These are phyloP conservation scores for Phaenicophaeus curvirostris DNA, from an alignment of 2,797 vertebrate genomes.

Conservation along the genomic window DNA sequence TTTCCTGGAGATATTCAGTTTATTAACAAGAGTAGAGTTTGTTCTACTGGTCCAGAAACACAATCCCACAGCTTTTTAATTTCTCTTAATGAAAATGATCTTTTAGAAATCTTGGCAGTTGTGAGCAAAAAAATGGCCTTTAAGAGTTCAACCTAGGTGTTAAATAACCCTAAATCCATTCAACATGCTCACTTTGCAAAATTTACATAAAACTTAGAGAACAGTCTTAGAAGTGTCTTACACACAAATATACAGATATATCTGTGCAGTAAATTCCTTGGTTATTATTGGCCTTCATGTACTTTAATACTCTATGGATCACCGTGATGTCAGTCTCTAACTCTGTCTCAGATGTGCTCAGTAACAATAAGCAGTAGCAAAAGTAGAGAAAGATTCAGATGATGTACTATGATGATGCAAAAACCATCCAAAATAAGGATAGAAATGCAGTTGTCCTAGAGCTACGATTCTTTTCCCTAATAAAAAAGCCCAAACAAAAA, in stretches of 20 bases:
- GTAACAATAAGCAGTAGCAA: not conserved
- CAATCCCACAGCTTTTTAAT: not conserved
- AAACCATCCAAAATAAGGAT: not conserved
- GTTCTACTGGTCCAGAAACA: not conserved
- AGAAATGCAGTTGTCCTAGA: not conserved
- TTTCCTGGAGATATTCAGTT: not conserved
- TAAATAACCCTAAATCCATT: not conserved
- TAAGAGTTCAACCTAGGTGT: not conserved
- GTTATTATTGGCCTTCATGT: not conserved
- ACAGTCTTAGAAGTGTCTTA: not conserved
- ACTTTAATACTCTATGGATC: not conserved
- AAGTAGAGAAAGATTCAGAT: not conserved
- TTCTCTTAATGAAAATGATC: not conserved
- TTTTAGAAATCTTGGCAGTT: not conserved
- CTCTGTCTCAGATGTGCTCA: not conserved
- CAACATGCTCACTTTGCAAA: not conserved
- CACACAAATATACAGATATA: not conserved
- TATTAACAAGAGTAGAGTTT: not conserved
- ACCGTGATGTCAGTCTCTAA: not conserved
- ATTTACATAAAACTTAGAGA: not conserved
- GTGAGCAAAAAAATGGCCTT: not conserved
- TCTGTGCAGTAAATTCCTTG: not conserved
- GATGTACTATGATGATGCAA: not conserved
- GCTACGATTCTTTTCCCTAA: not conserved
- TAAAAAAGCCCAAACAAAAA: not conserved